These are phyloP conservation scores for Sminthurinus aureus DNA, from an alignment of 2,888 invertebrate genomes.

Conservation along the genomic window DNA sequence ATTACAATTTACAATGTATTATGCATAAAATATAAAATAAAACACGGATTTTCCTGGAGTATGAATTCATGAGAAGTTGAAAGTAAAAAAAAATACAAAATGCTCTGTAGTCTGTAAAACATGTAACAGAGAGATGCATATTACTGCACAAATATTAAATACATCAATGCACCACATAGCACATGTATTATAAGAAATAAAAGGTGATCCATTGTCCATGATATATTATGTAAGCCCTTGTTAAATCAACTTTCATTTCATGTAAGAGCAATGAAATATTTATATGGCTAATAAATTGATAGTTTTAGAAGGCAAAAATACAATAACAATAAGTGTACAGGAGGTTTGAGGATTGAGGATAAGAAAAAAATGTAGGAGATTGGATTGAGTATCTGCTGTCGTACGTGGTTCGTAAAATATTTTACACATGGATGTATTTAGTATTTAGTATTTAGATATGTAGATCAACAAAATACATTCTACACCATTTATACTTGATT, in stretches of 20 bases:
- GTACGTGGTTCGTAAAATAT: too few relatives aligned
- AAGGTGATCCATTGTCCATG: too few relatives aligned
- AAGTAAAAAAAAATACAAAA: not conserved
- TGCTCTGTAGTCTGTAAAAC: too few relatives aligned
- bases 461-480: not conserved
- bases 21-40: not conserved
- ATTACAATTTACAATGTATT: not conserved
- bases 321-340: not conserved
- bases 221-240: not conserved
- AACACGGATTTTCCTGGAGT: not conserved
- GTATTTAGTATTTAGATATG: too few relatives aligned
- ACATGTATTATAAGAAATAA: too few relatives aligned
- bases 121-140: too few relatives aligned
- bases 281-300: not conserved
- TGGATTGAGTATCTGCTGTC: too few relatives aligned
- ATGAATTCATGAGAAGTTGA: not conserved
- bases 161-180: too few relatives aligned
- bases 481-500: not conserved
- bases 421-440: too few relatives aligned
- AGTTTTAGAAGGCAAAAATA: not conserved
- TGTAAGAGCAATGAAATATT: not conserved
- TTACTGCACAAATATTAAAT: too few relatives aligned
- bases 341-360: too few relatives aligned
- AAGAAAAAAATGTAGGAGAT: too few relatives aligned
- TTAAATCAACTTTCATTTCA: not conserved